Conservation (phyloP, 2,888 invertebrate genomes). For the Eutolmus rufibarbis region DNA sequence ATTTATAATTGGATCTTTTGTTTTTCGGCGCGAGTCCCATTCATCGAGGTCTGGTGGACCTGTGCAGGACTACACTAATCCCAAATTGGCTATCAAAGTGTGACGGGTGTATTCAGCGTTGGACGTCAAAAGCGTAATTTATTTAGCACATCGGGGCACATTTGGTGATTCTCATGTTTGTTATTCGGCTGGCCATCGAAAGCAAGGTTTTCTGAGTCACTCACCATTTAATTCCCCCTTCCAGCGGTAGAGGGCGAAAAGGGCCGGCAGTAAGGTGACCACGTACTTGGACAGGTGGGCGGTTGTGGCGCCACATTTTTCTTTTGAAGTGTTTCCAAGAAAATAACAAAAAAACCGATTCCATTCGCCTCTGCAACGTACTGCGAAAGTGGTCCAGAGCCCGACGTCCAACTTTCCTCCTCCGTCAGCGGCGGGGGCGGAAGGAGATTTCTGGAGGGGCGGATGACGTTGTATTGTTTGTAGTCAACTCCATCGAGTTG, state of each 20-base stretch:
- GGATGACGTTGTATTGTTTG: not conserved
- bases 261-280: not conserved
- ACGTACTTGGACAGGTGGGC: not conserved
- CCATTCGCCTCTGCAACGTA: not conserved
- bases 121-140: not conserved
- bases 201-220: not conserved
- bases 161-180: not conserved
- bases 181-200: not conserved
- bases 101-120: not conserved
- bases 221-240: not conserved
- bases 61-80: not conserved
- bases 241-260: not conserved
- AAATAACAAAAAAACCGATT: not conserved
- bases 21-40: not conserved
- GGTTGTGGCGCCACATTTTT: not conserved
- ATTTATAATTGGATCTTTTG: conserved; percentile 25
- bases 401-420: not conserved
- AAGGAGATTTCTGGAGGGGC: not conserved
- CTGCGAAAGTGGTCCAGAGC: not conserved
- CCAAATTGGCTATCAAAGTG: conserved; percentile 1
- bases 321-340: conserved; percentile 14
- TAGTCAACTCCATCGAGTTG: not conserved
- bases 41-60: not conserved
- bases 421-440: not conserved
- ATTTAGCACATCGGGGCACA: not conserved